Percentiles rank a stretch among this genome's conserved stretches.
Evolutionary conservation across 2,888 invertebrate species (phyloP).

Genomic region (Mechanitis messenoides): DNA sequence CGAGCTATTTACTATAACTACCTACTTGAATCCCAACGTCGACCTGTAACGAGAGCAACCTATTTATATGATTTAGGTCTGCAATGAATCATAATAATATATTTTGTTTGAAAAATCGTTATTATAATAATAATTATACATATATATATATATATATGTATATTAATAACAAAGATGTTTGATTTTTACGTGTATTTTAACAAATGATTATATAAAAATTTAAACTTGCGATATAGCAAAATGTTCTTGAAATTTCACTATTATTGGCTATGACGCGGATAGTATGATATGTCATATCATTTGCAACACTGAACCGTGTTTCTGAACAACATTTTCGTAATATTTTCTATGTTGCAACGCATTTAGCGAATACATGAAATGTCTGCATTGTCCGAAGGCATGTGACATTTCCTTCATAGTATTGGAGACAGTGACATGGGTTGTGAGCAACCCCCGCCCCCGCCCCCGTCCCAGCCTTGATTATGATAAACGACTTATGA

Average conservation of each 20-base stretch:
- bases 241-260: conserved; percentile 13
- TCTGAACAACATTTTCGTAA: conserved; percentile 19
- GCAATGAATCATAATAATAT: conserved; percentile 13
- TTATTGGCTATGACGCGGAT: conserved; percentile 12
- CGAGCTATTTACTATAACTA: conserved; percentile 52
- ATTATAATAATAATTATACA: conserved; percentile 11
- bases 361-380: conserved; percentile 42
- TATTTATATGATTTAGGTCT: conserved; percentile 24
- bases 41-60: conserved; percentile 22
- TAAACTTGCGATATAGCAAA: background rate
- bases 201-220: background rate
- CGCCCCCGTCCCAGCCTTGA: conserved; percentile 49
- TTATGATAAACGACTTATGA: conserved; percentile 77
- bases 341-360: conserved; percentile 29
- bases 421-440: conserved; percentile 71
- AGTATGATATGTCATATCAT: conserved; percentile 21
- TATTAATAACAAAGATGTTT: conserved; percentile 7
- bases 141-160: too few species aligned
- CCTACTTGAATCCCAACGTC: conserved; percentile 45
- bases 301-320: conserved; percentile 19
- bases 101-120: conserved; percentile 15
- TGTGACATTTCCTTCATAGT: conserved; percentile 64
- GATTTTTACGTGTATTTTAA: too few species aligned
- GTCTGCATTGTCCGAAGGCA: conserved; percentile 63
- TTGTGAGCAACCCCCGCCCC: conserved; percentile 40